Base-by-base conservation (phyloP, 2,113 vertebrate species). In the Oncorhynchus masou region DNA sequence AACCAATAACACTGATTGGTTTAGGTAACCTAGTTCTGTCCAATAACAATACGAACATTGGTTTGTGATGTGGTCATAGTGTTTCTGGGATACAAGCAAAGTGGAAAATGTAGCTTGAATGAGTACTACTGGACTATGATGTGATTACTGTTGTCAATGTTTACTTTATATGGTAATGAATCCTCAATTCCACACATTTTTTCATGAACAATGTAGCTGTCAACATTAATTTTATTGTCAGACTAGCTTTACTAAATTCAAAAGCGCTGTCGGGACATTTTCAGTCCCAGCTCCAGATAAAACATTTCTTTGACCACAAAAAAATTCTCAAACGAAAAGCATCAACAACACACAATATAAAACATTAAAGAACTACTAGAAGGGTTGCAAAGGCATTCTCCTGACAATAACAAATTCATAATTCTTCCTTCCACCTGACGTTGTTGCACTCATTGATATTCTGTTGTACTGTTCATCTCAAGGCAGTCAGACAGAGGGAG, bases 181-280 rank as follows among this genome's bases (percentile, higher is more conserved):
- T 66, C 73, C 71, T 13, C 57, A 78, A 57, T 74, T 74, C 67
- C 15, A 16, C 34, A 20, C 3, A 19, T 57, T 19, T 57, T 20
- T 20, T 5, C 1, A 16, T 57, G 16, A 57, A 20, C 51, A 16
- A 13, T 5, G 1, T 57, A 4, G 59, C 59, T 86, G 77, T 75
- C 80, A 83, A 73, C 65, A 70, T 76, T 82, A 11, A 79, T 81
- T 84, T 86, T 75, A 81, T 73, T 73, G 76, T 78, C 70, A 84
- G 62, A 83, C 69, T 78, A 59, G 78, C 79, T 78, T 80, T 78
- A 81, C 80, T 74, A 76, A 81, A 75, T 88, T 82, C 62, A 78
- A 86, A 87, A 85, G 71, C 74, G 49, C 49, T 51, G 49, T 16
- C 49, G 4, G 16, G 49, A 4, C 3, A 51, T 51, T 51, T 51